Conservation (phyloP, 2,797 vertebrate genomes). For the Neolamprologus multifasciatus region DNA sequence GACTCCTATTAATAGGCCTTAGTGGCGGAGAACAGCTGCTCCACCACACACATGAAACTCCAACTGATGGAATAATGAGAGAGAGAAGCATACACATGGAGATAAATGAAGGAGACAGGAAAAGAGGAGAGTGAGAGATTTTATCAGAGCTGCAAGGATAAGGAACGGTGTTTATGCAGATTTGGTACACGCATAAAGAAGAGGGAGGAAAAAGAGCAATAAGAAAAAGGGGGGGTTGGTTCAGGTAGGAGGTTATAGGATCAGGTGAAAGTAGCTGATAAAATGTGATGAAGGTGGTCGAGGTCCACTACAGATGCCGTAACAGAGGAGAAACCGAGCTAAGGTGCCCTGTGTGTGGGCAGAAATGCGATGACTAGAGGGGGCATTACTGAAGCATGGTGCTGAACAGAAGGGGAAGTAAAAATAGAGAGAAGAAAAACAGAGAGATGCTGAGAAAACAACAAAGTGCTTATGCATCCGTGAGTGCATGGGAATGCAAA, state of each 20-base stretch:
- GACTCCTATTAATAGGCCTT: slow-evolving; percentile 76
- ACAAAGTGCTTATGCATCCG: slow-evolving; percentile 42
- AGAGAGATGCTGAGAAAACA: slow-evolving; percentile 42
- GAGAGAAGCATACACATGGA: slow-evolving; percentile 8
- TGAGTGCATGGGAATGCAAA: slow-evolving; percentile 55
- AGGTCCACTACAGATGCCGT: slow-evolving; percentile 18
- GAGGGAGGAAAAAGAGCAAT: neutral
- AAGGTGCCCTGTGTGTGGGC: slow-evolving; percentile 62
- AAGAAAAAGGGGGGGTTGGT: neutral
- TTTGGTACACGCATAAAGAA: neutral
- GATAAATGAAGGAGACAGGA: slow-evolving; percentile 2
- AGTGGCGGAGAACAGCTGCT: slow-evolving; percentile 77
- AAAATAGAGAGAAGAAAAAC: slow-evolving; percentile 65
- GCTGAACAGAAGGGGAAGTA: slow-evolving; percentile 62
- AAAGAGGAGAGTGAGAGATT: neutral
- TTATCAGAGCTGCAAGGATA: neutral
- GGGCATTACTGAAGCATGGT: slow-evolving; percentile 69
- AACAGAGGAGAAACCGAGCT: slow-evolving; percentile 26
- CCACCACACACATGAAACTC: slow-evolving; percentile 61
- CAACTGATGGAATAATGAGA: slow-evolving; percentile 70
- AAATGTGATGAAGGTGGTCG: slow-evolving; percentile 26
- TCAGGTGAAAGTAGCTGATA: slow-evolving; percentile 11
- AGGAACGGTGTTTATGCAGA: neutral
- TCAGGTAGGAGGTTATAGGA: slow-evolving; percentile 11
- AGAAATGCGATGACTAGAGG: slow-evolving; percentile 66